phyloP scores from a whole-genome alignment of 2,797 vertebrate species.

The Tarsius wallacei region DNA sequence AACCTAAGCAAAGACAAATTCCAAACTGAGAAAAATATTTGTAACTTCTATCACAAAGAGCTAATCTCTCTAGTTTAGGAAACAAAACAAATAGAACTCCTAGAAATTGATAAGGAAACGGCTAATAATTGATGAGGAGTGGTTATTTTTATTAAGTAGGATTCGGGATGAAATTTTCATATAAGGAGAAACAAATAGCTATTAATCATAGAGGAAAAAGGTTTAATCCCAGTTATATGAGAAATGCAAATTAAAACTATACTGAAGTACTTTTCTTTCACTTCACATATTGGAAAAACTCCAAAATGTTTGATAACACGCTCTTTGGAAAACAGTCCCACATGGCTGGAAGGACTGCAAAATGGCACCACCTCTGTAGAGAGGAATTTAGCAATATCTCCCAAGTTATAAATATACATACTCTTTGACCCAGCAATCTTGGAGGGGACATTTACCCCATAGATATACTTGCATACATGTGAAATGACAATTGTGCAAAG shows the following conservation, averaged over 20 bases:
- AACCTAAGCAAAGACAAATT: conserved; percentile 30
- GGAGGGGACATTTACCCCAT: not conserved
- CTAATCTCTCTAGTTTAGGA: not conserved
- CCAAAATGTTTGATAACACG: not conserved
- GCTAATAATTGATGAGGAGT: not conserved
- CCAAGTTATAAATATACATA: not conserved
- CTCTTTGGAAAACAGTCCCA: not conserved
- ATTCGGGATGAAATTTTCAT: not conserved
- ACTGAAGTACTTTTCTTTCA: not conserved
- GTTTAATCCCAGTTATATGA: not conserved
- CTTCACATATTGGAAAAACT: not conserved
- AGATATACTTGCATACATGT: not conserved
- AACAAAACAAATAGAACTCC: not conserved
- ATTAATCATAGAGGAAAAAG: not conserved
- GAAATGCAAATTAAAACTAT: conserved; percentile 15
- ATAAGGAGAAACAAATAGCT: not conserved
- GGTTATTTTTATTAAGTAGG: not conserved
- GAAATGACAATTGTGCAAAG: not conserved
- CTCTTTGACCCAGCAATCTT: not conserved
- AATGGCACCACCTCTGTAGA: not conserved
- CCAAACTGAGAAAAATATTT: not conserved
- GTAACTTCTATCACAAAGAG: not conserved
- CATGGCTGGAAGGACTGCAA: not conserved
- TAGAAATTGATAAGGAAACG: conserved; percentile 23
- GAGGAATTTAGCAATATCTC: not conserved